These are phyloP conservation scores for Thryonomys swinderianus DNA, from an alignment of 2,113 vertebrate species.

Conservation along the genomic window DNA sequence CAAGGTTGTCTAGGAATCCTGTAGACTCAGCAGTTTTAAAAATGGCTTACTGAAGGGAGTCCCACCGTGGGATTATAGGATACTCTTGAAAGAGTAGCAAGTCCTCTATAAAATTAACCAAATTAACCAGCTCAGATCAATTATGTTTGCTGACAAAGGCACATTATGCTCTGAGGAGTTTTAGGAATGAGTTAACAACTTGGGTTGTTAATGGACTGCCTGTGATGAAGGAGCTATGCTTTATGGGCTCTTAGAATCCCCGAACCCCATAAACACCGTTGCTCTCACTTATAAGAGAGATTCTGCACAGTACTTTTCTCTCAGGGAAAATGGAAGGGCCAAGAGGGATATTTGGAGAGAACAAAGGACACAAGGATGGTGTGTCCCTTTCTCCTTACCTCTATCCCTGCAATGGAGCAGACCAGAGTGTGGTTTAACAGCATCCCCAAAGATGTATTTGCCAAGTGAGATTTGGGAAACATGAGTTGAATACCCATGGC, in stretches of 20 bases:
- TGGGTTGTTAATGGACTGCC: constrained; percentile 83
- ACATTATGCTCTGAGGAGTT: constrained; percentile 79
- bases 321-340: constrained; percentile 64
- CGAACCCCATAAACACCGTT: constrained; percentile 84
- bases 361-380: constrained; percentile 3
- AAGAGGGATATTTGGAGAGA: constrained; percentile 36
- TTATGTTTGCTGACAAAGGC: constrained; percentile 83
- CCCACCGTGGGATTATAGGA: background rate
- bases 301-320: constrained; percentile 70
- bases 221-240: constrained; percentile 79
- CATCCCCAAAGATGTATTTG: background rate
- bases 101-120: constrained; percentile 73
- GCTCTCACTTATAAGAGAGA: constrained; percentile 72
- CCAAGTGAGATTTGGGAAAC: background rate
- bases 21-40: background rate
- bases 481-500: background rate
- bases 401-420: background rate
- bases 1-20: constrained; percentile 15
- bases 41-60: constrained; percentile 18
- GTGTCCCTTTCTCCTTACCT: background rate
- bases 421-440: background rate
- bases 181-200: constrained; percentile 73
- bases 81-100: constrained; percentile 60
- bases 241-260: constrained; percentile 75
- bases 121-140: constrained; percentile 80